Evolutionary conservation across 2,888 invertebrate species (phyloP).

Genomic region (Aphodius sticticus): DNA sequence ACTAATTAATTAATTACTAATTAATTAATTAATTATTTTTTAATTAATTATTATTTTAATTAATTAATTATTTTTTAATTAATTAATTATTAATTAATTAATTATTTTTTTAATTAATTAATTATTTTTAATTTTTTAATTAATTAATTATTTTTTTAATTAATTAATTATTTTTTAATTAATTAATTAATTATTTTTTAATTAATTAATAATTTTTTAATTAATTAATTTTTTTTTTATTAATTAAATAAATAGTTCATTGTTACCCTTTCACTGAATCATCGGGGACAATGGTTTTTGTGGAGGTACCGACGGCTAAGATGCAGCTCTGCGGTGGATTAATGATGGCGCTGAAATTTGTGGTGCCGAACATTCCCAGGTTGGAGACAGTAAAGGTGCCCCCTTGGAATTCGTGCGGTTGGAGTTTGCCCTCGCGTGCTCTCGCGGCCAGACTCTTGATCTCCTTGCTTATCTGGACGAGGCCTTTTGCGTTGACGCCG

Average conservation of each 20-base stretch:
- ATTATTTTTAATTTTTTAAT: too few species aligned
- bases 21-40: not conserved
- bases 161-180: too few species aligned
- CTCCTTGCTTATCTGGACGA: constrained; percentile 81
- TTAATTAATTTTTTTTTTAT: not conserved
- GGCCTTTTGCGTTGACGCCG: constrained; percentile 88
- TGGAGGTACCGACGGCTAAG: constrained; percentile 87
- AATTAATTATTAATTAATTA: too few species aligned
- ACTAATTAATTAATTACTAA: too few species aligned
- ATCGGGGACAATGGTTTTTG: constrained; percentile 77
- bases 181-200: too few species aligned
- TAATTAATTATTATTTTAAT: not conserved
- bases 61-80: too few species aligned
- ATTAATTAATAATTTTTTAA: too few species aligned
- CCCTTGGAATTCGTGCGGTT: constrained; percentile 96
- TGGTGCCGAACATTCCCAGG: constrained; percentile 92
- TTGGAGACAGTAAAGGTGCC: constrained; percentile 96
- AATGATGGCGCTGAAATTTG: constrained; percentile 91
- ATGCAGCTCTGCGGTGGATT: constrained; percentile 97
- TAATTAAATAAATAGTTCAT: constrained; percentile 6
- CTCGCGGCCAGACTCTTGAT: constrained; percentile 84
- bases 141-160: too few species aligned
- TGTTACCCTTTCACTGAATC: constrained; percentile 81
- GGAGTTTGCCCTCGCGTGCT: constrained; percentile 87
- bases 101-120: too few species aligned